Percentiles rank a stretch among this genome's conserved stretches.
Conservation (phyloP, 1,140 invertebrate genomes). For the Papilio dardanus region DNA sequence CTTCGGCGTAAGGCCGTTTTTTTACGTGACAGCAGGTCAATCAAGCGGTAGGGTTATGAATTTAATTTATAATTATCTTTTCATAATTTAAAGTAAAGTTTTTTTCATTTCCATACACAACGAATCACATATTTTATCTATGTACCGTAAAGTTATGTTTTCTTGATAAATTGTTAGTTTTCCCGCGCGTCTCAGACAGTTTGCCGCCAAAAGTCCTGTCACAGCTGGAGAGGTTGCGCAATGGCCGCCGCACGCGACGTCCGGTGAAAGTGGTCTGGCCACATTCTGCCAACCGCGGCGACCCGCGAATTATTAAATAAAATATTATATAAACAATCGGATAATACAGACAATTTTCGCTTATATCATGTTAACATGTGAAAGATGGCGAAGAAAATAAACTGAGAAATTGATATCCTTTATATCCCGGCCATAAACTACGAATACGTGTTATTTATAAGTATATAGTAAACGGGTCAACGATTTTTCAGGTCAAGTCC, state of each 20-base stretch:
- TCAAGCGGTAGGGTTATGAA: no score
- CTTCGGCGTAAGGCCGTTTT: no score
- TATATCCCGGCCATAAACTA: no score
- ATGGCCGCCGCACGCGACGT: slow-evolving; percentile 46
- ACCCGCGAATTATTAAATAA: slow-evolving; percentile 27
- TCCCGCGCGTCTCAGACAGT: slow-evolving; percentile 49
- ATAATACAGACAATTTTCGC: slow-evolving; percentile 15
- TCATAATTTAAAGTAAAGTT: no score
- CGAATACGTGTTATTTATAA: no score
- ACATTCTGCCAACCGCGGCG: slow-evolving; percentile 52
- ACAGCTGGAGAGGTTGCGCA: slow-evolving; percentile 51
- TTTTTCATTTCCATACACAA: not conserved
- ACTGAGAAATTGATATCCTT: no score
- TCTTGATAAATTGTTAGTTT: slow-evolving; percentile 7
- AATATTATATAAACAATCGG: slow-evolving; percentile 20
- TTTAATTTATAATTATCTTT: no score
- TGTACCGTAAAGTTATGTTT: not conserved
- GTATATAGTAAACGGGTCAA: no score
- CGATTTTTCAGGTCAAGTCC: not conserved
- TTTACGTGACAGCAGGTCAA: no score
- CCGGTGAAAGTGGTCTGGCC: slow-evolving; percentile 62
- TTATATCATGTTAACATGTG: slow-evolving; percentile 20
- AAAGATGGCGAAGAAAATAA: slow-evolving; percentile 27
- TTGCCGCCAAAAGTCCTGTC: slow-evolving; percentile 61
- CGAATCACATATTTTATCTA: not conserved